These are phyloP conservation scores for Forbesichthys papilliferus DNA, from an alignment of 2,113 vertebrate genomes.

Conservation along the genomic window DNA sequence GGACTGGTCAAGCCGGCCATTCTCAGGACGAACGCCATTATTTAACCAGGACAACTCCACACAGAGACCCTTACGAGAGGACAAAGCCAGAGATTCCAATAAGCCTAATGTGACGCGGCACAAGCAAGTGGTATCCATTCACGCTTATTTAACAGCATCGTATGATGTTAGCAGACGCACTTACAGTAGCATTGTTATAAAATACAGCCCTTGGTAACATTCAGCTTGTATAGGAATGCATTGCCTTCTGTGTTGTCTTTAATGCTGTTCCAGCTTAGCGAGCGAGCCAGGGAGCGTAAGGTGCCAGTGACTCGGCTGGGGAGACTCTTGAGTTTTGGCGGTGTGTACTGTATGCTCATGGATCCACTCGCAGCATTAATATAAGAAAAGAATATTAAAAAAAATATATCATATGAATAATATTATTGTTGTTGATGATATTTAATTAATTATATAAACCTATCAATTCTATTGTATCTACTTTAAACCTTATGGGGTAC, in stretches of 20 bases:
- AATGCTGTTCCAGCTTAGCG: slow-evolving; percentile 81
- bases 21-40: slow-evolving; percentile 68
- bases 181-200: neutral
- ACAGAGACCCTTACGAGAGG: slow-evolving; percentile 80
- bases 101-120: slow-evolving; percentile 78
- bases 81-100: slow-evolving; percentile 84
- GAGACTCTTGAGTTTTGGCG: slow-evolving; percentile 89
- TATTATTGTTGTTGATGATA: too few species aligned
- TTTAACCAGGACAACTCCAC: slow-evolving; percentile 85
- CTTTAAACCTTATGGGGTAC: too few species aligned
- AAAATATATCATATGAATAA: too few species aligned
- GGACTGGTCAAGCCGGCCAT: slow-evolving; percentile 38
- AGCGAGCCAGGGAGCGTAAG: slow-evolving; percentile 86
- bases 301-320: slow-evolving; percentile 89
- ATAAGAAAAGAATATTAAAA: too few species aligned
- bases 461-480: too few species aligned
- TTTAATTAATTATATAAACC: too few species aligned
- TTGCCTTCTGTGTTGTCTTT: neutral
- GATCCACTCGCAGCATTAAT: neutral
- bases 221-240: neutral
- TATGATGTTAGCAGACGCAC: too few species aligned
- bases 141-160: neutral
- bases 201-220: neutral
- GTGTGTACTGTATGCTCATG: slow-evolving; percentile 58
- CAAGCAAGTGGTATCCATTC: slow-evolving; percentile 83